Evolutionary conservation across 2,888 invertebrate species (phyloP).

Genomic region (Agrotis clavis): DNA sequence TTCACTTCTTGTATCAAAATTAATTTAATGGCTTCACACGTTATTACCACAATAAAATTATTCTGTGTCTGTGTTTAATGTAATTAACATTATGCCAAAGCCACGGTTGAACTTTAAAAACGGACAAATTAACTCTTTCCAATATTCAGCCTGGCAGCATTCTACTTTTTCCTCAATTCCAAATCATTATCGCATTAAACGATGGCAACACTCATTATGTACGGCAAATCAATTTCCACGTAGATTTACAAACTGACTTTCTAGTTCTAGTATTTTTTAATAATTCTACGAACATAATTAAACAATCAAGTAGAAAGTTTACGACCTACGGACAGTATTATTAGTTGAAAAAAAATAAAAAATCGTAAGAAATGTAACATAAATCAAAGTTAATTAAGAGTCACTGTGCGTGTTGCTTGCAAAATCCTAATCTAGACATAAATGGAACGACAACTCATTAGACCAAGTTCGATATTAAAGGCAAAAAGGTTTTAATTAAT

Average conservation of each 20-base stretch:
- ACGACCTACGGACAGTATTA: constrained; percentile 50
- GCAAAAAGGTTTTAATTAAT: constrained; percentile 68
- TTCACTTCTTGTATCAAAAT: constrained; percentile 48
- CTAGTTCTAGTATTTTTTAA: constrained; percentile 51
- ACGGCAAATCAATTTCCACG: constrained; percentile 51
- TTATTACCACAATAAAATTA: constrained; percentile 11
- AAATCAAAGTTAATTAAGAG: constrained; percentile 63
- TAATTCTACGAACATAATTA: constrained; percentile 48
- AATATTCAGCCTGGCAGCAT: constrained; percentile 27
- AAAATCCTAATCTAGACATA: constrained; percentile 67
- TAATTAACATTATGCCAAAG: constrained; percentile 30
- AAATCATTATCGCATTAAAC: constrained; percentile 45
- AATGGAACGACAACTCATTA: constrained; percentile 70
- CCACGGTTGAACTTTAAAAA: constrained; percentile 57
- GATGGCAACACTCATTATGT: constrained; percentile 52
- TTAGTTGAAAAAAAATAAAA: constrained; percentile 55
- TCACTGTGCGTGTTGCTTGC: constrained; percentile 65
- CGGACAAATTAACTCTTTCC: constrained; percentile 22
- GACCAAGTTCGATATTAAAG: constrained; percentile 44
- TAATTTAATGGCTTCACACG: constrained; percentile 40
- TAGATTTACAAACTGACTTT: constrained; percentile 51
- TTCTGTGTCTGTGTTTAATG: constrained; percentile 35
- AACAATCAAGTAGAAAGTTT: constrained; percentile 60
- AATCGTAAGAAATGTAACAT: constrained; percentile 50
- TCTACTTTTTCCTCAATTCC: constrained; percentile 43